A percentile compares a stretch with the other conserved stretches of the same genome.
phyloP scores from a whole-genome alignment of 1,140 invertebrate species.

The Sarcophaga peregrina region DNA sequence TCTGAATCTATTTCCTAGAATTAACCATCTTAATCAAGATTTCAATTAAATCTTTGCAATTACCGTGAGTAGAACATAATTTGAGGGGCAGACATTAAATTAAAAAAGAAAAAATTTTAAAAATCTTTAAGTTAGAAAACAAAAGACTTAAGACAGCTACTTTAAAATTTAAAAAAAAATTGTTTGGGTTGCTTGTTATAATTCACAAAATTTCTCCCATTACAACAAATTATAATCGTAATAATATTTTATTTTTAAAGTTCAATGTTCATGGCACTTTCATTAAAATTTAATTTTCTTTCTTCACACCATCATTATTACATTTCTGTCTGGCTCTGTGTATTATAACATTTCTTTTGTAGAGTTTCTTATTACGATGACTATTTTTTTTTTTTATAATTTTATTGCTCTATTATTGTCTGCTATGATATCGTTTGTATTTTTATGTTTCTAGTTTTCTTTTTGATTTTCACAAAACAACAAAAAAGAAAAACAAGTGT shows the following conservation, averaged over 20 bases:
- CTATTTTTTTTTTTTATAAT: background rate
- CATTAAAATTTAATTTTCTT: background rate
- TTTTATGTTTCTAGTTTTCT: background rate
- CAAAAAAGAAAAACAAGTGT: too few relatives aligned
- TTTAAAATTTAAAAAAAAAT: background rate
- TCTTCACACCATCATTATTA: background rate
- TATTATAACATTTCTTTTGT: background rate
- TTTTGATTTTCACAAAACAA: too few relatives aligned
- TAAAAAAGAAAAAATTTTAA: too few relatives aligned
- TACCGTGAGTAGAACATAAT: too few relatives aligned
- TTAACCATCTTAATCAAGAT: too few relatives aligned
- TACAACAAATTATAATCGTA: background rate
- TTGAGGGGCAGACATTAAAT: too few relatives aligned
- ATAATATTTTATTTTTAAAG: background rate
- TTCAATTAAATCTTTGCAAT: too few relatives aligned
- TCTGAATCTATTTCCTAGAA: too few relatives aligned
- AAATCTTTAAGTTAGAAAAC: background rate
- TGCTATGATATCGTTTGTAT: background rate
- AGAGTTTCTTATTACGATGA: background rate
- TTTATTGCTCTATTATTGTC: conserved; percentile 11
- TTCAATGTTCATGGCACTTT: conserved; percentile 1
- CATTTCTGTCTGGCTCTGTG: background rate
- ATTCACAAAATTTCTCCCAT: background rate
- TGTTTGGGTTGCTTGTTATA: background rate
- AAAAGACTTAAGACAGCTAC: background rate